phyloP scores from a whole-genome alignment of 2,888 invertebrate genomes.

The Agrochola lychnidis region DNA sequence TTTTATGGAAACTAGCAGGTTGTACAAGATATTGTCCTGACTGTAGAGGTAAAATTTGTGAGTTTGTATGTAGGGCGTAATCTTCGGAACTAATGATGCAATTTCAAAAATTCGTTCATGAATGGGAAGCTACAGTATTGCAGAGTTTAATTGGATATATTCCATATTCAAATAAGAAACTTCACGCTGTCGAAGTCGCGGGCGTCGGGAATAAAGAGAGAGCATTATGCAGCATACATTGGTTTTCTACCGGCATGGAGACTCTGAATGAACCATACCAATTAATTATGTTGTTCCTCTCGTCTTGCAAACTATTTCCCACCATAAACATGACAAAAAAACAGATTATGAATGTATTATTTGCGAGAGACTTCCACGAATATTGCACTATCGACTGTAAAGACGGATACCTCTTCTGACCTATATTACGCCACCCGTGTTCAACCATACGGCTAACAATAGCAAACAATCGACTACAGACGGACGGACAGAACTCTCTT shows the following conservation, averaged over 20 bases:
- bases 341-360: slow-evolving; percentile 3
- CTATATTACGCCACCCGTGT: slow-evolving; percentile 57
- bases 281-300: neutral
- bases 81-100: no score
- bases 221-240: neutral
- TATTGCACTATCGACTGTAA: slow-evolving; percentile 33
- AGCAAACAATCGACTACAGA: slow-evolving; percentile 41
- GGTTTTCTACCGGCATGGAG: neutral
- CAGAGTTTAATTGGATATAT: no score
- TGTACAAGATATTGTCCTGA: neutral
- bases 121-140: no score
- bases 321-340: slow-evolving; percentile 1
- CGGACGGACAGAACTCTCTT: slow-evolving; percentile 54
- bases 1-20: neutral
- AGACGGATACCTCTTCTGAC: slow-evolving; percentile 35
- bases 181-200: no score
- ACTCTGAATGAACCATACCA: neutral
- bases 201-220: no score
- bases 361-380: slow-evolving; percentile 32
- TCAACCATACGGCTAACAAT: slow-evolving; percentile 54
- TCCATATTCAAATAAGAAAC: no score
- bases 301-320: slow-evolving; percentile 19
- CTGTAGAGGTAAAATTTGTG: no score
- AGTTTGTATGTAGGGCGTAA: no score
- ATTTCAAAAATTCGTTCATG: no score